Percentiles rank a stretch among this genome's conserved stretches.
phyloP scores from a whole-genome alignment of 2,888 invertebrate genomes.

The Zeuzera pyrina region DNA sequence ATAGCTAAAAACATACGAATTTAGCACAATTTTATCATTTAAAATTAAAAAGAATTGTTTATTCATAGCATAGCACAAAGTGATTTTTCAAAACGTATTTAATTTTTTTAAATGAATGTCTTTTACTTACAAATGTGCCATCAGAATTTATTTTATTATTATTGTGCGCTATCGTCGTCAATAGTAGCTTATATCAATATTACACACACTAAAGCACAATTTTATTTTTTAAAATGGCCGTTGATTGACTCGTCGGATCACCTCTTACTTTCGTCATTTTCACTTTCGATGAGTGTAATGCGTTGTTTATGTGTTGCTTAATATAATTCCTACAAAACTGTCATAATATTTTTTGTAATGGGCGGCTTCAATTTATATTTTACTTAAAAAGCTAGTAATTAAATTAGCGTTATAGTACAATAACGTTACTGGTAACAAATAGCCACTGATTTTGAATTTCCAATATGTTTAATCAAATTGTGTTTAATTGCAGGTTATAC shows the following conservation, averaged over 20 bases:
- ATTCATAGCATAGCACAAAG: no score
- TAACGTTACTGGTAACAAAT: neutral
- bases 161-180: no score
- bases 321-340: slow-evolving; percentile 27
- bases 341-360: slow-evolving; percentile 22
- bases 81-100: no score
- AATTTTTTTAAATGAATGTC: no score
- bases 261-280: slow-evolving; percentile 60
- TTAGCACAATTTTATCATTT: no score
- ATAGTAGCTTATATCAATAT: neutral
- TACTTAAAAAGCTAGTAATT: neutral
- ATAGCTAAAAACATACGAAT: no score
- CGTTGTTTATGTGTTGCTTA: slow-evolving; percentile 40
- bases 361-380: slow-evolving; percentile 17
- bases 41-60: no score
- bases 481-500: slow-evolving; percentile 32
- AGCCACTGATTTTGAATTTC: neutral
- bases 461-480: no score
- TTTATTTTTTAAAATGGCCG: slow-evolving; percentile 40
- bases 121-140: no score
- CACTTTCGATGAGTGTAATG: slow-evolving; percentile 58
- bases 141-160: no score
- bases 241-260: slow-evolving; percentile 29
- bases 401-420: neutral
- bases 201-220: slow-evolving; percentile 28